A percentile compares a stretch with the other conserved stretches of the same genome.
phyloP scores from a whole-genome alignment of 2,113 vertebrate genomes.

The Podiceps cristatus region DNA sequence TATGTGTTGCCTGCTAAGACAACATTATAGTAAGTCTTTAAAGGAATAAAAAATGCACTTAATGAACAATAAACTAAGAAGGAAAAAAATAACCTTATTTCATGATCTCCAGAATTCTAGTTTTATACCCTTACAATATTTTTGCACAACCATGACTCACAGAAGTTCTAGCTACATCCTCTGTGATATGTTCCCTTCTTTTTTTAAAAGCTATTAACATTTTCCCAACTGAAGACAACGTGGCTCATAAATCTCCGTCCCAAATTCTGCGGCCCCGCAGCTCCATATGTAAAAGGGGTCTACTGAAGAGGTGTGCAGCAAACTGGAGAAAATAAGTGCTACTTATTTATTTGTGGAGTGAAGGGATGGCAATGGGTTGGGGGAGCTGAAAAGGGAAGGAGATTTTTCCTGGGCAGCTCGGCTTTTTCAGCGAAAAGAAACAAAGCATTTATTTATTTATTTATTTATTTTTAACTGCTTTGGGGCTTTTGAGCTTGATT shows the following conservation, averaged over 20 bases:
- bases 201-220: neutral
- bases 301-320: neutral
- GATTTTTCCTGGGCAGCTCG: neutral
- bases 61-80: neutral
- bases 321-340: neutral
- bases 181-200: neutral
- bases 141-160: neutral
- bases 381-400: neutral
- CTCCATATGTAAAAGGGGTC: neutral
- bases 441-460: neutral
- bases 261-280: fast-evolving
- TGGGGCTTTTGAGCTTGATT: neutral
- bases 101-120: neutral
- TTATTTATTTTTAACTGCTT: neutral
- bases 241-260: neutral
- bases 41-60: neutral
- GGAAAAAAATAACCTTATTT: neutral
- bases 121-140: neutral
- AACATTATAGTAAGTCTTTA: neutral
- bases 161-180: neutral
- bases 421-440: neutral
- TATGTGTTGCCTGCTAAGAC: neutral
- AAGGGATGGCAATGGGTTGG: neutral
- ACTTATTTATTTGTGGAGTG: neutral
- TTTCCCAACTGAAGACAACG: neutral